Conservation (phyloP, 2,113 vertebrate species). For the Phocoena phocoena region DNA sequence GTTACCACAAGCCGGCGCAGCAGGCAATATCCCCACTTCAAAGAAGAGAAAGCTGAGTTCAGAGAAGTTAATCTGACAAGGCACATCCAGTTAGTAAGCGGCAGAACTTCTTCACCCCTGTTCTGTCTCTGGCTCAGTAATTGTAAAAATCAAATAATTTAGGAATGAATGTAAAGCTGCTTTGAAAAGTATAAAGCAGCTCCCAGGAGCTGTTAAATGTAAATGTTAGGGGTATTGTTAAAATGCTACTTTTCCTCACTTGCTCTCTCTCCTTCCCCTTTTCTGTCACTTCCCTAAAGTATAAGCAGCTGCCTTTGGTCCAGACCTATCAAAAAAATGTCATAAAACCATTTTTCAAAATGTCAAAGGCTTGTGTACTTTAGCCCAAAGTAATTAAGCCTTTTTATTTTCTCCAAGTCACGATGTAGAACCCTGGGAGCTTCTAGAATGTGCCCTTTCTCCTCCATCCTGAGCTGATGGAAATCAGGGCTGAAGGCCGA, state of each 20-base stretch:
- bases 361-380: constrained; percentile 73
- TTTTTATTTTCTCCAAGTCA: constrained; percentile 70
- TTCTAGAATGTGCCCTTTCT: constrained; percentile 64
- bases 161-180: constrained; percentile 27
- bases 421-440: constrained; percentile 46
- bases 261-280: neutral
- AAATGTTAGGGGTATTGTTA: constrained; percentile 19
- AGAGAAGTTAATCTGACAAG: constrained; percentile 27
- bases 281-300: constrained; percentile 23
- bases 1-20: neutral
- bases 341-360: constrained; percentile 78
- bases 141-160: constrained; percentile 50
- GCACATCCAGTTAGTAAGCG: constrained; percentile 9
- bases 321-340: constrained; percentile 67
- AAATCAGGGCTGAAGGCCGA: constrained; percentile 65
- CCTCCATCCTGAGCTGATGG: constrained; percentile 58
- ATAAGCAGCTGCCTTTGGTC: constrained; percentile 58
- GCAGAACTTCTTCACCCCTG: neutral
- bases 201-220: neutral
- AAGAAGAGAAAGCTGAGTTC: constrained; percentile 32
- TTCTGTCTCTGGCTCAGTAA: neutral
- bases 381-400: constrained; percentile 69
- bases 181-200: neutral
- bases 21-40: neutral
- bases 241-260: neutral